These are phyloP conservation scores for Boloria selene DNA, from an alignment of 2,888 invertebrate genomes.

Conservation along the genomic window DNA sequence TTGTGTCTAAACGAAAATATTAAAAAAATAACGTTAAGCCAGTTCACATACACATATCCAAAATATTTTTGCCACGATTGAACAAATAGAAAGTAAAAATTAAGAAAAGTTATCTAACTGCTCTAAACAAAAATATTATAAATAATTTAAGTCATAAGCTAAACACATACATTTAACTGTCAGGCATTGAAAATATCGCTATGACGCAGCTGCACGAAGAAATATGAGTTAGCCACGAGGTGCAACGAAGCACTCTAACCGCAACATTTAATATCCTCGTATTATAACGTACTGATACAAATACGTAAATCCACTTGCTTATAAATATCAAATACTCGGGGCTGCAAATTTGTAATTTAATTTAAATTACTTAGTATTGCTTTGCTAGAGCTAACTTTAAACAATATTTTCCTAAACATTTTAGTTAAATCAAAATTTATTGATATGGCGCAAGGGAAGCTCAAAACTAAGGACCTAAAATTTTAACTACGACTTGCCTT, in stretches of 20 bases:
- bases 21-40: too few species aligned
- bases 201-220: constrained; percentile 50
- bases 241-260: constrained; percentile 47
- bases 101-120: background rate
- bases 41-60: too few species aligned
- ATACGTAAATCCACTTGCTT: background rate
- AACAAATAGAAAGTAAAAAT: background rate
- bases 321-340: too few species aligned
- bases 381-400: too few species aligned
- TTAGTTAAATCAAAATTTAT: too few species aligned
- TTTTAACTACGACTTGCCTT: too few species aligned
- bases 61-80: background rate
- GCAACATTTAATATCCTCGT: constrained; percentile 62
- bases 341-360: too few species aligned
- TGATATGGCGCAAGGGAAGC: too few species aligned
- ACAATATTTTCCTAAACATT: too few species aligned
- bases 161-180: constrained; percentile 21
- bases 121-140: background rate
- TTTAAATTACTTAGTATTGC: too few species aligned
- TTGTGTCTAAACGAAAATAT: too few species aligned
- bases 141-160: constrained; percentile 17
- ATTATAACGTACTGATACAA: constrained; percentile 48
- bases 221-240: constrained; percentile 58
- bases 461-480: too few species aligned
- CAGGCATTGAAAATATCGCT: constrained; percentile 37